These are phyloP conservation scores for Hypomesus transpacificus DNA, from an alignment of 2,113 vertebrate species.

Conservation along the genomic window DNA sequence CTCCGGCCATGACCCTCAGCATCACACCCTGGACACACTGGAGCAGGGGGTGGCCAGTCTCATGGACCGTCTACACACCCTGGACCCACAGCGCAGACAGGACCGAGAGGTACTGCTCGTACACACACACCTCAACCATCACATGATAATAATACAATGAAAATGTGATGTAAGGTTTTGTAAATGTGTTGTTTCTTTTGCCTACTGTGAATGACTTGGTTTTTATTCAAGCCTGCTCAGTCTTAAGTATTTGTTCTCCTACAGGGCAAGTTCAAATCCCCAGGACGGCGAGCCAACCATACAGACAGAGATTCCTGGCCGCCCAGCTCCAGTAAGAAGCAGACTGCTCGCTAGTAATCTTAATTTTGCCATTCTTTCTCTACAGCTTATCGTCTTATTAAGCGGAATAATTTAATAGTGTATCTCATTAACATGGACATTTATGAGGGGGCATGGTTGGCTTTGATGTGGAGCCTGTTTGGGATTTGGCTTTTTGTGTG, in stretches of 20 bases:
- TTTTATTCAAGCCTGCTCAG: not conserved
- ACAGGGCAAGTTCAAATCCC: constrained; percentile 80
- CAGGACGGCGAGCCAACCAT: constrained; percentile 74
- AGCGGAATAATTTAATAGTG: constrained; percentile 32
- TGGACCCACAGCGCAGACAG: constrained; percentile 80
- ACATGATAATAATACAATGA: constrained; percentile 1
- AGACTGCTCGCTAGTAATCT: constrained; percentile 31
- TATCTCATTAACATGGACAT: not conserved
- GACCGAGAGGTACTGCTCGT: constrained; percentile 77
- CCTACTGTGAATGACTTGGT: no score
- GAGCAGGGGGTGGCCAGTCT: constrained; percentile 92
- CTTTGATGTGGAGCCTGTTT: no score
- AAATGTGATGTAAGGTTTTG: no score
- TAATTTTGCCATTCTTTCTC: constrained; percentile 34
- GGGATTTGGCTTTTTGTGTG: constrained; percentile 29
- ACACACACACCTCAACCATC: not conserved
- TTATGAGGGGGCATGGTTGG: not conserved
- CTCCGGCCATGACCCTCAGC: constrained; percentile 91
- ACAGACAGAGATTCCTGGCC: constrained; percentile 92
- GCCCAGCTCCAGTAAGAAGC: constrained; percentile 85
- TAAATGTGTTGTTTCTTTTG: no score
- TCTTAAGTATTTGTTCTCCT: not conserved
- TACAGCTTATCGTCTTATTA: constrained; percentile 20
- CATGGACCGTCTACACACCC: constrained; percentile 82
- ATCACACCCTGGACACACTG: constrained; percentile 94